Evolutionary conservation across 1,140 invertebrate species (phyloP), one percentile per base, ranked within the genome.

Genomic region (Ridgeia piscesae): DNA sequence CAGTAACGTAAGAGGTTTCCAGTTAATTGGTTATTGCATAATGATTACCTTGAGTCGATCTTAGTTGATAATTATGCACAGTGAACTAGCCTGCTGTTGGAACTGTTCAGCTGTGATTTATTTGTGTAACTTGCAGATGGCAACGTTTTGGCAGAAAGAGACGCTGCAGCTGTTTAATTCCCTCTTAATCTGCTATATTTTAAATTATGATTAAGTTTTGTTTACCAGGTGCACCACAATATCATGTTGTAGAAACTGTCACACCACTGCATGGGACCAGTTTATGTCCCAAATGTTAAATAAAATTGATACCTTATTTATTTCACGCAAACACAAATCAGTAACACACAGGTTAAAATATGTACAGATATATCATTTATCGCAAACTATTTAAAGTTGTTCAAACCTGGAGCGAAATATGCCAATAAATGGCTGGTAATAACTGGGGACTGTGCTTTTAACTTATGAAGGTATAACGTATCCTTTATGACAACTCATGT

Each of bases 1-100:
- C 58, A 77, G 4, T 77, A 21, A 77, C 58, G 27, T 31, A 77
- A 14, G 6, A 77, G 58, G 11, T 21, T 21, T 77, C 58, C 58
- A 77, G 27, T 77, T 77, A 77, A 77, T 77, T 77, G 58, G 58
- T 77, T 77, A 77, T 77, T 77, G 58, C 58, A 77, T 77, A 77
- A 77, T 77, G 58, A 77, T 8, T 77, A 77, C 58, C 17, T 77
- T 21, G 8, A 77, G 17, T 77, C 58, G 2, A 4, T 77, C 58
- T 27, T 77, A 77, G 17, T 77, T 77, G 58, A 77, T 42, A 42
- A 42, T 42, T 42, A 42, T 77, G 58, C 58, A 77, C 58, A 77
- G 58, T 77, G 14, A 77, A 77, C 17, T 77, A 21, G 27, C 11
- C 58, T 77, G 17, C 42, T 42, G 42, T 42, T 21, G 27, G 11